Conservation (phyloP, 2,113 vertebrate species). For the Mormyrus lacerda region DNA sequence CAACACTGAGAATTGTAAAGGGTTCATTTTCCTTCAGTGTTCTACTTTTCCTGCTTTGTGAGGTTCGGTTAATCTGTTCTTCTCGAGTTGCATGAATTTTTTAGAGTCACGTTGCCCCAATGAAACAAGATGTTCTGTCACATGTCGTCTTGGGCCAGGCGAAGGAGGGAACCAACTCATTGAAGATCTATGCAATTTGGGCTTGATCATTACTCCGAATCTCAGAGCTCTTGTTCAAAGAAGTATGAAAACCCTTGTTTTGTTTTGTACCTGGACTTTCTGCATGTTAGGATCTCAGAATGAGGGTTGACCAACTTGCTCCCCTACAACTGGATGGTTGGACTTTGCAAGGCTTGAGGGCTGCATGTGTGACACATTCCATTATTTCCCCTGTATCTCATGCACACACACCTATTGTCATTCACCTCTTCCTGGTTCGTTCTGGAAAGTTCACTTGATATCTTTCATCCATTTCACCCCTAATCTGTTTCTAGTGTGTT, state of each 20-base stretch:
- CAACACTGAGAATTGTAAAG: neutral
- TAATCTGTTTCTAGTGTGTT: neutral
- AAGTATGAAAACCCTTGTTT: neutral
- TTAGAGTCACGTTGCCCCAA: neutral
- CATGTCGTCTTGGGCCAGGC: neutral
- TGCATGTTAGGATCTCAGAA: neutral
- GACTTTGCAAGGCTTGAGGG: neutral
- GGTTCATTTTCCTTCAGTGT: neutral
- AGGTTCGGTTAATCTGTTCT: neutral
- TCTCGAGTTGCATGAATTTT: neutral
- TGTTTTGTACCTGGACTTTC: neutral
- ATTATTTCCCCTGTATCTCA: neutral
- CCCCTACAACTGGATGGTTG: neutral
- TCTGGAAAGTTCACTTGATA: neutral
- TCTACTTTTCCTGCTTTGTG: neutral
- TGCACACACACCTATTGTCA: neutral
- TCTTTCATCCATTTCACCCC: neutral
- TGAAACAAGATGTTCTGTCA: neutral
- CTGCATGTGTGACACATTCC: neutral
- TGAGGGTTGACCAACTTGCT: neutral
- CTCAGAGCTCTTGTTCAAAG: neutral
- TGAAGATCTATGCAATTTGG: neutral
- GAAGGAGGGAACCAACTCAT: neutral
- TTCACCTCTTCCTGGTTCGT: neutral
- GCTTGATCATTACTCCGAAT: neutral